Conservation (phyloP, 1,140 invertebrate genomes). For the Gryllus bimaculatus region DNA sequence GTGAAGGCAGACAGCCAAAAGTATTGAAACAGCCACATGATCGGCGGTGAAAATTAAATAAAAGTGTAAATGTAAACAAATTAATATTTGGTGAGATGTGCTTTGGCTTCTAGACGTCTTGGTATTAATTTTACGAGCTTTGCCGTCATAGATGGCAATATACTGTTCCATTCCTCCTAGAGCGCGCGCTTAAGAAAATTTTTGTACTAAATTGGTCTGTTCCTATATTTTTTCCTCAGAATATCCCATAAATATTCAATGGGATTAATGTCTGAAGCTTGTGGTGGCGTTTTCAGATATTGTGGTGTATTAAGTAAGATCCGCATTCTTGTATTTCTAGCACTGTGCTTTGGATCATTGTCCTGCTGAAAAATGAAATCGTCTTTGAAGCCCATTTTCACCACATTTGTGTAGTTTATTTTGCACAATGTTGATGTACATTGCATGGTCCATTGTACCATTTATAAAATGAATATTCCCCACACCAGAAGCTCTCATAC, state of each 20-base stretch:
- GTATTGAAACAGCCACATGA: no score
- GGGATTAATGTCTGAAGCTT: constrained; percentile 33
- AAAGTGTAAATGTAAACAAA: neutral
- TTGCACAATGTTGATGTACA: constrained; percentile 25
- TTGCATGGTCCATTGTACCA: constrained; percentile 28
- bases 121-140: constrained; percentile 26
- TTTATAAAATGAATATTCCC: constrained; percentile 30
- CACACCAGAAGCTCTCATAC: constrained; percentile 28
- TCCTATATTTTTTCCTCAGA: constrained; percentile 24
- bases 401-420: constrained; percentile 26
- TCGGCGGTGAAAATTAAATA: no score
- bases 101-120: constrained; percentile 25
- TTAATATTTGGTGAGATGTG: constrained; percentile 27
- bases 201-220: constrained; percentile 20
- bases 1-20: no score
- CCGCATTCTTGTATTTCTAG: constrained; percentile 24
- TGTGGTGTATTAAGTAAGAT: constrained; percentile 26
- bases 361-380: constrained; percentile 28
- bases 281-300: constrained; percentile 28
- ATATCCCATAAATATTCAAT: constrained; percentile 32
- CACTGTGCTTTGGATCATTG: constrained; percentile 32
- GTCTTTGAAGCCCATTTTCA: constrained; percentile 17
- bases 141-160: constrained; percentile 20
- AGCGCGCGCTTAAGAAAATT: constrained; percentile 13
- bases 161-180: constrained; percentile 24